Conservation (phyloP, 2,113 vertebrate genomes). For the Xenopus borealis region DNA sequence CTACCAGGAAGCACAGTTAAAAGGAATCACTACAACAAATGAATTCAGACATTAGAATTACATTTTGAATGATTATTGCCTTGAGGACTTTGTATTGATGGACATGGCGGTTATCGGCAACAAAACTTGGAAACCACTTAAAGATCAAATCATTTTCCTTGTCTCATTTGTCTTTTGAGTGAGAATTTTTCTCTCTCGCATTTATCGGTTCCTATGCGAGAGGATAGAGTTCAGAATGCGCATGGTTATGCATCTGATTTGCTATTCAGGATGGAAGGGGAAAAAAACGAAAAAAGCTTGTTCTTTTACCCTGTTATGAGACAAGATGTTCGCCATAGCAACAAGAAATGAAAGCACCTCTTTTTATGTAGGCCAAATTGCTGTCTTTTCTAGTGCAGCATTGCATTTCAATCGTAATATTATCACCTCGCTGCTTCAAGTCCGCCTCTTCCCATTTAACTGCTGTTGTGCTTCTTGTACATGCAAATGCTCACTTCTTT, state of each 20-base stretch:
- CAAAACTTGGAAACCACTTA: no score
- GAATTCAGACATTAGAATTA: no score
- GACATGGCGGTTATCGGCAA: no score
- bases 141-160: no score
- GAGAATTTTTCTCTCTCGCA: no score
- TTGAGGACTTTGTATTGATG: no score
- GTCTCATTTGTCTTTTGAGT: no score
- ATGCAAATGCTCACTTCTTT: constrained; percentile 9
- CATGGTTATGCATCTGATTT: constrained; percentile 41
- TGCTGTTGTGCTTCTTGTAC: constrained; percentile 23
- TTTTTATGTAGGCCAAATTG: constrained; percentile 48
- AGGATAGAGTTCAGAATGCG: constrained; percentile 30
- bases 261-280: constrained; percentile 19
- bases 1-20: no score
- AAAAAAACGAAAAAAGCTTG: constrained; percentile 5
- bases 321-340: constrained; percentile 46
- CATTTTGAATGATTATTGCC: no score
- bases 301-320: constrained; percentile 44
- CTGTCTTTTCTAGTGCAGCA: constrained; percentile 38
- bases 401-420: constrained; percentile 47
- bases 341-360: constrained; percentile 43
- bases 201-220: neutral
- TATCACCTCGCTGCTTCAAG: constrained; percentile 39
- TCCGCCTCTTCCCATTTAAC: constrained; percentile 31
- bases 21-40: no score